Base-by-base conservation (phyloP, 2,113 vertebrate species). In the Nibea coibor region DNA sequence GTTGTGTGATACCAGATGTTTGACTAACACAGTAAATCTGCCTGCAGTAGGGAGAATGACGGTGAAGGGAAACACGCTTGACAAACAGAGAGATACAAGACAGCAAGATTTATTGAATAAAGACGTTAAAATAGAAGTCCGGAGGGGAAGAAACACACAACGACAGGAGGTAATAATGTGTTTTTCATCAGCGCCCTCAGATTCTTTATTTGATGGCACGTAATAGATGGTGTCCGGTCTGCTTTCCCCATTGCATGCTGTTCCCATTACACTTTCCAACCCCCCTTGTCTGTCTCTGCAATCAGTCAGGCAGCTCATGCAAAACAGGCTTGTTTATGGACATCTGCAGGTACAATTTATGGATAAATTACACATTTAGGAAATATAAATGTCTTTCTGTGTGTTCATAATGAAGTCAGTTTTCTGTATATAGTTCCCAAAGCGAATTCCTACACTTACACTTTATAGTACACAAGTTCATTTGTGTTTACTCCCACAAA, bases 141-240 rank as follows among this genome's bases (percentile, higher is more conserved):
- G 16, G 35, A 39, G 0, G 15, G 17, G 47, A 7, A 47, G 35
- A 68, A 24, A 43, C 26, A 24, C 26, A 69, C 16, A 56, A 57
- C 76, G 14, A 63, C 0, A 65, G 1, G 45, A 64, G 50, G 59
- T 80, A 53, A 74, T 87, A 89, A 90, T 82, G 72, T 92, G 88
- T 63, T 90, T 88, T 71, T 66, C 79, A 83, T 92, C 75, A 85
- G 74, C 20, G 5, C 62, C 51, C 54, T 71, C 67, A 65, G 83
- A 84, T 83, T 66, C 72, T 90, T 83, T 86, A 86, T 85, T 76
- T 82, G 75, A 86, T 81, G 76, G 54, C 28, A 39, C 15, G 4
- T 85, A 82, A 88, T 88, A 76, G 86, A 90, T 82, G 78, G 39
- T 16, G 11, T 87, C 86, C 58, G 65, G 83, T 66, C 69, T 45